Evolutionary conservation across 2,113 vertebrate species (phyloP).

Genomic region (Chrysemys picta): DNA sequence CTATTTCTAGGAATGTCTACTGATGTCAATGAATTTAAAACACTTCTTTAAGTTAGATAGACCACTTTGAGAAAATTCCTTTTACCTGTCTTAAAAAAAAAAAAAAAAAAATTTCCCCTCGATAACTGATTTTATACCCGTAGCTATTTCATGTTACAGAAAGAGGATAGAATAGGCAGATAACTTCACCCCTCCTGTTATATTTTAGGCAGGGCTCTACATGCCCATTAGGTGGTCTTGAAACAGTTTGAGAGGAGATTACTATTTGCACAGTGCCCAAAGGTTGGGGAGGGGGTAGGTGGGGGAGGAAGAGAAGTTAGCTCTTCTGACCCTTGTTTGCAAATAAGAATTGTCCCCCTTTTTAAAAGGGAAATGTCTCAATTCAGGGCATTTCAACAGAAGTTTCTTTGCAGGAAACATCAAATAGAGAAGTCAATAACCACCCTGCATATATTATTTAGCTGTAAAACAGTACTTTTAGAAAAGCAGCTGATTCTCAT

Average conservation of each 20-base stretch:
- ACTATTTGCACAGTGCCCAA: neutral
- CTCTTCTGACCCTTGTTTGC: neutral
- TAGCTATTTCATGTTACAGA: neutral
- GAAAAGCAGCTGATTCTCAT: neutral
- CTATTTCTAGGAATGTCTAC: neutral
- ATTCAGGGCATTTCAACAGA: neutral
- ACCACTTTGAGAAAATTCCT: neutral
- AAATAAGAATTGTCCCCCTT: neutral
- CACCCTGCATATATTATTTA: rapidly evolving
- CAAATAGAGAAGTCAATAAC: neutral
- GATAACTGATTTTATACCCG: neutral
- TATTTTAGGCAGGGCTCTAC: neutral
- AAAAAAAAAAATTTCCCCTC: neutral
- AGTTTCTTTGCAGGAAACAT: neutral
- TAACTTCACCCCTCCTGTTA: neutral
- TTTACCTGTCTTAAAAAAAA: neutral
- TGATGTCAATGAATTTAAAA: neutral
- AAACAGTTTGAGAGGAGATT: neutral
- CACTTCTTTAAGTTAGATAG: neutral
- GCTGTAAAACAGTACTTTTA: neutral
- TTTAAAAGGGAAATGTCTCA: neutral
- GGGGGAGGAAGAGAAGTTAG: neutral
- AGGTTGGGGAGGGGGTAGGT: neutral
- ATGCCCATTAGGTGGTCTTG: neutral
- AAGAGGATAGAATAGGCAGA: neutral